Evolutionary conservation across 1,140 invertebrate genomes (phyloP), one percentile per base, ranked within the genome.

Genomic region (Bombyx mori): DNA sequence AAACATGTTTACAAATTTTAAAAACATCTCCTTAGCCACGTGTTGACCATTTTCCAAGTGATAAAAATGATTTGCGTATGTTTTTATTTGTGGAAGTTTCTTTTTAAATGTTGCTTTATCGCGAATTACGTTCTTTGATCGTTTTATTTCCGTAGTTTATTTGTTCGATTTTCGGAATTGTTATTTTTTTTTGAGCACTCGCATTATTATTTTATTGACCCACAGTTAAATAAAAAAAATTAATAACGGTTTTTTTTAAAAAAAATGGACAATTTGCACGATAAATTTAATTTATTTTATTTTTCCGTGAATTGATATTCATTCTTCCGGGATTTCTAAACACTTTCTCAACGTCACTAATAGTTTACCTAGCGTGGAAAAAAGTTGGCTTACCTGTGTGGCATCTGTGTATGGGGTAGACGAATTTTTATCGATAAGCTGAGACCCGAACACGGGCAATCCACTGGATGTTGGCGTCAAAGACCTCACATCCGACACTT

Each of bases 341-440:
- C 42, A 54, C 43, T 54, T 44, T 44, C 7, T 49, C 2, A 35
- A 35, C 2, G 1, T 6, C 18, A 18, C 44, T 51, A 42, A 54
- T 63, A 56, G 58, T 52, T 10, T 52, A 47, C 55, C 57, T n/a
- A 1, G 26, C 8, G 12, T 51, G 26, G 10, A 53, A 58, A 53
- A 56, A 57, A 45, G 12, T 59, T 51, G 58, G 86, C 91, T 91
- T 91, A 97, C 95, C 93, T 97, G 95, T 63, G 97, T 98, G 47
- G 97, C 97, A 90, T 99, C 97, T 61, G 96, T 96, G 88, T 99
- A 99, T 12, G 97, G 97, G 50, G 97, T 99, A 42, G 92, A 90
- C 9, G 96, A 97, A 86, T 95, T 94, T 88, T 96, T 94, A 88
- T 95, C 93, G 73, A 98, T 93, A 60, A 94, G 89, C 77, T 95